Conservation (phyloP, 2,113 vertebrate species). For the Nicator chloris region DNA sequence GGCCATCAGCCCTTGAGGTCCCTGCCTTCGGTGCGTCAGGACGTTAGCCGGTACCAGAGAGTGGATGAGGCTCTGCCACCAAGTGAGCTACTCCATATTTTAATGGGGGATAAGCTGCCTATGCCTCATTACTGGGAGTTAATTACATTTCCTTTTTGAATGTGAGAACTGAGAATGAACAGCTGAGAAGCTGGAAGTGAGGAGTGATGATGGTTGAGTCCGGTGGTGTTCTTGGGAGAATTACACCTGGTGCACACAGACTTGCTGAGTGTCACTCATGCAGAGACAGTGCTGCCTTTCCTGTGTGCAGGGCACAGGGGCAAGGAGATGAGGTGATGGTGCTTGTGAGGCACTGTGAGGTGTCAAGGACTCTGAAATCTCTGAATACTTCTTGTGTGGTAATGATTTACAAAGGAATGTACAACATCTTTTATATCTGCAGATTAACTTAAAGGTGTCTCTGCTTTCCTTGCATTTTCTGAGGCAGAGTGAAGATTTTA, state of each 20-base stretch:
- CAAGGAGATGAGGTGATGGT: neutral
- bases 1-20: constrained; percentile 87
- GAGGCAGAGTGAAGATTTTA: neutral
- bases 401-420: neutral
- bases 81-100: constrained; percentile 80
- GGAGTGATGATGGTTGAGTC: neutral
- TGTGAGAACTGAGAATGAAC: neutral
- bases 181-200: neutral
- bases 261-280: neutral
- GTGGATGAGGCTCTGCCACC: constrained; percentile 98
- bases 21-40: constrained; percentile 91
- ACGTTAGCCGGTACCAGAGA: constrained; percentile 94
- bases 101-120: neutral
- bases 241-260: neutral
- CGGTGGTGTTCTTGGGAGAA: neutral
- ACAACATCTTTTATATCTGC: neutral
- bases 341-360: neutral
- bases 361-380: neutral
- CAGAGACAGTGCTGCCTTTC: neutral
- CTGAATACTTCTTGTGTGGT: neutral
- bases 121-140: neutral
- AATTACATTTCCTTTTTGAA: neutral
- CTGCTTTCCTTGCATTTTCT: neutral
- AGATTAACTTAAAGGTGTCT: neutral
- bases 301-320: neutral